Evolutionary conservation across 2,113 vertebrate species (phyloP), one percentile per base, ranked within the genome.

Genomic region (Camelus dromedarius): DNA sequence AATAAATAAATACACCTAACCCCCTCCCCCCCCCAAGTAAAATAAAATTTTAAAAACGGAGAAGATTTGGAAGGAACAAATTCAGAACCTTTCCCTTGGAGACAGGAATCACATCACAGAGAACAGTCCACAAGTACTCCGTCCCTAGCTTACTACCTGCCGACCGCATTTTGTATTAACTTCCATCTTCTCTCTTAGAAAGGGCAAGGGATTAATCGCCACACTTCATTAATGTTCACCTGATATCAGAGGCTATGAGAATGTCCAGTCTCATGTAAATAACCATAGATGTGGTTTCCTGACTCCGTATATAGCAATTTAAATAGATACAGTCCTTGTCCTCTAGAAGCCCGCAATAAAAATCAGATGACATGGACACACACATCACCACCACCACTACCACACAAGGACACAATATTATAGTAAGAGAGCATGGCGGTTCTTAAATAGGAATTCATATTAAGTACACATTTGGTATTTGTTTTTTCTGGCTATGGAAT

Each of bases 351-450:
- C 80, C 70, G 69, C 87, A 97, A 96, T 92, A 91, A 94, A 81
- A 96, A 97, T 16, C 88, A 97, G 95, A 97, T 97, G 96, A 46
- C 80, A 69, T 4, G 3, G 50, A 66, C 35, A 92, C 70, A 92
- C 11, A 70, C 24, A 46, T 19, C 48, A 91, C 89, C 77, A 83
- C 91, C 52, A 81, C 81, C 18, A 24, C n/a, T 50, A 64, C 92
- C n/a, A 10, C 93, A 88, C 12, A 38, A 89, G 28, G 35, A 69
- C 13, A 75, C 84, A 54, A n/a, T 86, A 75, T 46, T 92, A 72
- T 2, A 93, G 72, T n/a, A 56, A 89, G 15, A 96, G 67, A 96
- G 89, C 50, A 82, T 22, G 22, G 64, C 26, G n/a, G 56, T 58
- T 83, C 66, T 93, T 62, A 93, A 92, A 11, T 66, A 93, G 56